phyloP scores from a whole-genome alignment of 1,140 invertebrate species.

The Cheumatopsyche charites region DNA sequence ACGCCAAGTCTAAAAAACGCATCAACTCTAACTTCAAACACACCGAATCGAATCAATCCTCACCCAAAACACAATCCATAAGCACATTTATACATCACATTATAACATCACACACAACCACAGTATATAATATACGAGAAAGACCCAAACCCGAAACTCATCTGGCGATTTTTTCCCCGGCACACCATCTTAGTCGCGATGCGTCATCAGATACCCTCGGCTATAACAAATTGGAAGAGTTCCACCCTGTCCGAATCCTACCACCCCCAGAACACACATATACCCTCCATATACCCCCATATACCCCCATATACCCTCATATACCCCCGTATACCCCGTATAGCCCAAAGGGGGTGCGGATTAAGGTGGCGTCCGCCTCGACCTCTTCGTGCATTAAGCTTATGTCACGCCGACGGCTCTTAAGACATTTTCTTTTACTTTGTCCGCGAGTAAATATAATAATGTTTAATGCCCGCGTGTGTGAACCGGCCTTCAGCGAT shows the following conservation, averaged over 20 bases:
- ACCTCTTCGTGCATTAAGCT: conserved; percentile 37
- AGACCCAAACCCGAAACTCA: background rate
- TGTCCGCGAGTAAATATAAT: background rate
- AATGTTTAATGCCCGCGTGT: too few relatives aligned
- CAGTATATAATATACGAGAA: too few relatives aligned
- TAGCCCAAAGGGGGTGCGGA: background rate
- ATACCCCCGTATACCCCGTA: background rate
- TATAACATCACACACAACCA: too few relatives aligned
- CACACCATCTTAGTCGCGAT: conserved; percentile 29
- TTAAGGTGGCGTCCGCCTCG: conserved; percentile 24
- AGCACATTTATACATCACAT: too few relatives aligned
- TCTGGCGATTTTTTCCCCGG: background rate
- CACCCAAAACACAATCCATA: too few relatives aligned
- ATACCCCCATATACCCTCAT: too few relatives aligned
- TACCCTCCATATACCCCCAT: too few relatives aligned
- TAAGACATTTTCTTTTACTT: conserved; percentile 26
- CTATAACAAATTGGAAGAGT: conserved; percentile 47
- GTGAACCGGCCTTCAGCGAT: too few relatives aligned
- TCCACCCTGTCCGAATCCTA: conserved; percentile 31
- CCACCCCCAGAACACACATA: conserved; percentile 40
- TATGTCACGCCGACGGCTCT: conserved; percentile 30
- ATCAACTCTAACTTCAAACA: too few relatives aligned
- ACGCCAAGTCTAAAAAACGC: too few relatives aligned
- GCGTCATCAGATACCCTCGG: conserved; percentile 47
- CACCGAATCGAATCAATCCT: too few relatives aligned